phyloP scores from a whole-genome alignment of 1,140 invertebrate species.

The Ectropis grisescens region DNA sequence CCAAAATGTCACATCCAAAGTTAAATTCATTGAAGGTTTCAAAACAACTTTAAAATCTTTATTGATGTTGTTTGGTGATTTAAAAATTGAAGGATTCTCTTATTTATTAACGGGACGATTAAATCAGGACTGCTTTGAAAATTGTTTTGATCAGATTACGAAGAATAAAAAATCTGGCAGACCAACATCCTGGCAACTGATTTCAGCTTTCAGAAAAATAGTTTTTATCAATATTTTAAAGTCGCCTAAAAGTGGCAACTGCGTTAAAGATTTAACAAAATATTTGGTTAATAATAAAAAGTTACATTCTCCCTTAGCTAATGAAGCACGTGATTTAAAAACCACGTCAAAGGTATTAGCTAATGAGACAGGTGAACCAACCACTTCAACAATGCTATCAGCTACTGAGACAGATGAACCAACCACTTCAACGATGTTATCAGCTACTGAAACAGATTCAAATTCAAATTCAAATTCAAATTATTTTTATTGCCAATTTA shows the following conservation, averaged over 20 bases:
- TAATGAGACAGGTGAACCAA: no score
- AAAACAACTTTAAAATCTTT: conserved; percentile 19
- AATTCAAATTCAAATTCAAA: no score
- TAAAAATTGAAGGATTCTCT: conserved; percentile 15
- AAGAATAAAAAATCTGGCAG: conserved; percentile 8
- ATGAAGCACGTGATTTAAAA: no score
- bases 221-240: conserved; percentile 3
- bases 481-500: no score
- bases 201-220: conserved; percentile 1
- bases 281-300: neutral
- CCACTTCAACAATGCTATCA: no score
- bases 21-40: conserved; percentile 14
- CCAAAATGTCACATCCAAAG: conserved; percentile 5
- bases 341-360: no score
- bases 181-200: conserved; percentile 6
- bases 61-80: conserved; percentile 16
- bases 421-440: no score
- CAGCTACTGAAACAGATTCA: no score
- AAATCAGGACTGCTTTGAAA: conserved; percentile 35
- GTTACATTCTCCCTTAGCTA: no score
- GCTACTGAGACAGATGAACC: no score
- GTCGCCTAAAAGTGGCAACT: conserved; percentile 2
- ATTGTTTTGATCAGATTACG: conserved; percentile 30
- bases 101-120: conserved; percentile 22
- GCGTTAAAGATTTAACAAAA: conserved; percentile 1